Evolutionary conservation across 2,797 vertebrate species (phyloP), one percentile per base, ranked within the genome.

Genomic region (Argya squamiceps): DNA sequence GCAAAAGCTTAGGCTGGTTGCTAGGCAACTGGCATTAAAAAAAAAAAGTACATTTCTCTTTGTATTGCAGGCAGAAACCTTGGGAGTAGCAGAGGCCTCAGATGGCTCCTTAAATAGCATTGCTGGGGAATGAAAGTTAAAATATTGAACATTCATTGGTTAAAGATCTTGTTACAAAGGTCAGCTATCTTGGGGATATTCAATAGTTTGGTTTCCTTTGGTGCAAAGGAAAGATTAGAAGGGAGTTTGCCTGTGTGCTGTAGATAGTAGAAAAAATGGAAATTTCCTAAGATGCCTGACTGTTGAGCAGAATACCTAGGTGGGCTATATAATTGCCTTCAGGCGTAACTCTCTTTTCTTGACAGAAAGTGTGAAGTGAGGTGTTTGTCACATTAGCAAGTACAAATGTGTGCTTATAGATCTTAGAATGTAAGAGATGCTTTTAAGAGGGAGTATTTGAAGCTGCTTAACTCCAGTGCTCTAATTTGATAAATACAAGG

Each of bases 81-180:
- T 95, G 91, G 95, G 95, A 96, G 74, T 70, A 92, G 80, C 84
- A 78, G 92, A 95, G 96, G 95, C 97, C 97, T 98, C 82, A 6
- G 73, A 96, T 93, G 95, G 90, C 97, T 98, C 97, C 97, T 97
- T 97, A 98, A 98, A 98, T 98, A 98, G 98, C 95, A 96, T 87
- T 85, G 77, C 82, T 93, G 67, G 82, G 90, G 94, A 96, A 96
- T 73, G 78, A 78, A 95, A 95, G 84, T 94, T 93, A 93, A 93
- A 97, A 97, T 96, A 97, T 96, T 97, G 95, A 97, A 92, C 90
- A 71, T 88, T 86, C 84, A 87, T 95, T 94, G 93, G 94, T 94
- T 92, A 93, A 95, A 88, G 96, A 96, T 96, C 73, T 41, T 81
- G 86, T 96, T 96, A 92, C 80, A 94, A 96, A 97, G 96, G 93